Evolutionary conservation across 2,797 vertebrate genomes (phyloP), one percentile per base, ranked within the genome.

Genomic region (Ficedula albicollis): DNA sequence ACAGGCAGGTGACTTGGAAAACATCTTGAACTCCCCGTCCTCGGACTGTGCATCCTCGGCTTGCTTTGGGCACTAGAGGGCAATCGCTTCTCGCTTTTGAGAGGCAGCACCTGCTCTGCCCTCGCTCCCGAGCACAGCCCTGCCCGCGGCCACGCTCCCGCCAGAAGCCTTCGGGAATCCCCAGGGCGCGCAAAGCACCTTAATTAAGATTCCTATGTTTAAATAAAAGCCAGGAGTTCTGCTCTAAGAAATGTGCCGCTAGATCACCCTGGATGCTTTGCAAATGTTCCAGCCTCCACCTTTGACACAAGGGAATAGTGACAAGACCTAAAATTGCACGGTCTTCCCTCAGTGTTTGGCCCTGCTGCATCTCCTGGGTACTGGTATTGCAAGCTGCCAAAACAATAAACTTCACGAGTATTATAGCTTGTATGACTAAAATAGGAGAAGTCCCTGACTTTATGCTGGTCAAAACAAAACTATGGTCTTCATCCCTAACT

Each of bases 11-110:
- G 8, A 7, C 32, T 58, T 2, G 62, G 49, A 17, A 86, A 34
- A 12, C 9, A 5, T 1, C 25, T 9, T 10, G 4, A n/a, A 11
- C 5, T 6, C 14, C 6, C 13, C 4, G 13, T 30, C 3, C 34
- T n/a, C 2, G 39, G 51, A 11, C 48, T 46, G 63, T 6, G 62
- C 44, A 20, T 7, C 26, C 58, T 84, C 36, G 76, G 63, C 89
- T 55, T 9, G 51, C 64, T 87, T 58, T 59, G 54, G 95, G 82
- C 98, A 94, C 97, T 96, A 98, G 98, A 98, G 97, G 98, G 98
- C 97, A 77, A 89, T 96, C 46, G 95, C 29, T 87, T 97, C 95
- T 94, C 26, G 76, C 81, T 96, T 97, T 97, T 97, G 41, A n/a
- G 25, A 77, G 63, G 10, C 55, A 9, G 54, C 63, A 3, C 54